Base-by-base conservation (phyloP, 2,113 vertebrate species). In the Sterrhoptilus dennistouni region DNA sequence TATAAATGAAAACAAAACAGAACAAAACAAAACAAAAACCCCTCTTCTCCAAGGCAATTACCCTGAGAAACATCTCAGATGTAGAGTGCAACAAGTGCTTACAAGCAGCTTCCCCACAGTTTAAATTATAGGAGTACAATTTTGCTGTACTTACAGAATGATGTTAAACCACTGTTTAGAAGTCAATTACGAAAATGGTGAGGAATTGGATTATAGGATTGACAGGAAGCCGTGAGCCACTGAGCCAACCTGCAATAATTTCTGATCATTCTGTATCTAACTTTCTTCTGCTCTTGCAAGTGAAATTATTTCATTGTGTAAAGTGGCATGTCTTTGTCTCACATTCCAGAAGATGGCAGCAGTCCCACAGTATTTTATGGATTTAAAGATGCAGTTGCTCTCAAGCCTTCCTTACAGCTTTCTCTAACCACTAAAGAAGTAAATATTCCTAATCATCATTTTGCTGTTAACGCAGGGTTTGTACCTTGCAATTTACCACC, bases 271-370 rank as follows among this genome's bases (percentile, higher is more conserved):
- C 82, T 44, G 1, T 38, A 24, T 14, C 16, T 78, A 42, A 38
- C 3, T 7, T 8, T 35, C 20, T 42, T 60, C 33, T 61, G 27
- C 11, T 54, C 7, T 44, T 52, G 20, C 11, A 52, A 52, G 24
- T 25, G 27, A 22, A 74, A 47, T 36, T 44, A 65, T 72, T 82
- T 82, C 6, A 12, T 9, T 64, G 15, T 14, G 22, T 40, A 40
- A 18, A 19, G 42, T 52, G 31, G 9, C 45, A 36, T 4, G 3
- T 28, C 33, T 47, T 59, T 19, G 23, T 31, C n/a, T 35, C 60
- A 25, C 0, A 0, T 8, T 25, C 96, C 97, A 97, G 95, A 93
- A 96, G 97, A 63, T 97, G 98, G 97, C 97, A 96, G 95, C 38
- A 96, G 24, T 18, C 33, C 23, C 94, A 83, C 28, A 91, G 9